Percentiles rank a stretch among this genome's conserved stretches.
Conservation (phyloP, 2,797 vertebrate species). For the Alosa sapidissima region DNA sequence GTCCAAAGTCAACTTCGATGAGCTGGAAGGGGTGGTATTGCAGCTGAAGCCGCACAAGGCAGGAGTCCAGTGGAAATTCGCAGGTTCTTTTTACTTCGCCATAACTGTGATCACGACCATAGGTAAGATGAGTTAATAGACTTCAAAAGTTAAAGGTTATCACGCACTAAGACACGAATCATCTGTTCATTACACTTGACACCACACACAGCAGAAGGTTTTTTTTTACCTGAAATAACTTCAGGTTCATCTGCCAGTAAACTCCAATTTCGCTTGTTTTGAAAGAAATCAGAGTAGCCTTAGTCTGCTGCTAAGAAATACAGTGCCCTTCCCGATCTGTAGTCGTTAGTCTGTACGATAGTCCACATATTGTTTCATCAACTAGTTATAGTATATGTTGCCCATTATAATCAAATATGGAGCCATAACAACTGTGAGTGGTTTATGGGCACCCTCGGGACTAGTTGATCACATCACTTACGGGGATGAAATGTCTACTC, state of each 20-base stretch:
- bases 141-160: neutral
- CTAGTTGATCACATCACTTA: conserved; percentile 1
- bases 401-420: neutral
- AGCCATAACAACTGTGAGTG: neutral
- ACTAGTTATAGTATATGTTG: neutral
- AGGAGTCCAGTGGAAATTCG: conserved; percentile 91
- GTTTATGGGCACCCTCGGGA: neutral
- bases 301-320: too few relatives aligned
- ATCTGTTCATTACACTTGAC: neutral
- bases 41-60: conserved; percentile 92
- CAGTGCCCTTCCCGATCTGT: neutral
- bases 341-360: neutral
- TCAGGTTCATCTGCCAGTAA: neutral
- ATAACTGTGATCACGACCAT: conserved; percentile 97
- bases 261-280: neutral
- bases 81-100: conserved; percentile 95
- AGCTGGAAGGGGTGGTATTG: conserved; percentile 86
- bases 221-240: neutral
- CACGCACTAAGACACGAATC: neutral
- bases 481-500: neutral
- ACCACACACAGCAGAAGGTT: neutral
- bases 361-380: neutral
- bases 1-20: conserved; percentile 72
- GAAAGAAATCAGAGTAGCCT: neutral
- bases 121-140: conserved; percentile 70